A percentile compares a stretch with the other conserved stretches of the same genome.
Conservation (phyloP, 2,888 invertebrate genomes). For the Muscina levida region DNA sequence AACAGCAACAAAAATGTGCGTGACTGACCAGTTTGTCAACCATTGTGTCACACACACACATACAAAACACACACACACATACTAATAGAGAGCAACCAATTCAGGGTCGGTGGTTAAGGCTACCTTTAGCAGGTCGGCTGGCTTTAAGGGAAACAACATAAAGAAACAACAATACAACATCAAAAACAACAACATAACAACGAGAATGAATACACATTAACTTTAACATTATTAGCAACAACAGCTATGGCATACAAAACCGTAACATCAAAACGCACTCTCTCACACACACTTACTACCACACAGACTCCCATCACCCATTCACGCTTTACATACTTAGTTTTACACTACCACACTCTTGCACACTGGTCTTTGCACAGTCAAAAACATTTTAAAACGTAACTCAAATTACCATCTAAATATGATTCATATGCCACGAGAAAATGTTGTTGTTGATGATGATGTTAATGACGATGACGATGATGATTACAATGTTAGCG, state of each 20-base stretch:
- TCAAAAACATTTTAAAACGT: not conserved
- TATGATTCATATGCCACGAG: conserved; percentile 9
- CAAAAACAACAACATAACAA: not conserved
- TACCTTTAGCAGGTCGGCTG: too few species aligned
- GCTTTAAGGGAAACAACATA: not conserved
- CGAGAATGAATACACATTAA: not conserved
- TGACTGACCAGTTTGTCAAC: conserved; percentile 25
- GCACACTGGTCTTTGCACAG: not conserved
- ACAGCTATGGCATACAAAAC: not conserved
- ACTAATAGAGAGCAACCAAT: not conserved
- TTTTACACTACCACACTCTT: not conserved
- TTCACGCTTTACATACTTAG: not conserved
- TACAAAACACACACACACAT: not conserved
- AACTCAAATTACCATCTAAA: conserved; percentile 30
- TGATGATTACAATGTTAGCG: conserved; percentile 4
- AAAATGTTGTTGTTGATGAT: too few species aligned
- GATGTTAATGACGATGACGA: not conserved
- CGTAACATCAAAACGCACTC: not conserved
- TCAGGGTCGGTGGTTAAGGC: too few species aligned
- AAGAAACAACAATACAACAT: not conserved
- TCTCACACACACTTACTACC: not conserved
- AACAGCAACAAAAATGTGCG: not conserved
- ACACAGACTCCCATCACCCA: conserved; percentile 12
- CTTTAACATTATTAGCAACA: conserved; percentile 8
- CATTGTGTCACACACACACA: conserved; percentile 2